Base-by-base conservation (phyloP, 2,113 vertebrate species). In the Chelonoidis abingdonii region DNA sequence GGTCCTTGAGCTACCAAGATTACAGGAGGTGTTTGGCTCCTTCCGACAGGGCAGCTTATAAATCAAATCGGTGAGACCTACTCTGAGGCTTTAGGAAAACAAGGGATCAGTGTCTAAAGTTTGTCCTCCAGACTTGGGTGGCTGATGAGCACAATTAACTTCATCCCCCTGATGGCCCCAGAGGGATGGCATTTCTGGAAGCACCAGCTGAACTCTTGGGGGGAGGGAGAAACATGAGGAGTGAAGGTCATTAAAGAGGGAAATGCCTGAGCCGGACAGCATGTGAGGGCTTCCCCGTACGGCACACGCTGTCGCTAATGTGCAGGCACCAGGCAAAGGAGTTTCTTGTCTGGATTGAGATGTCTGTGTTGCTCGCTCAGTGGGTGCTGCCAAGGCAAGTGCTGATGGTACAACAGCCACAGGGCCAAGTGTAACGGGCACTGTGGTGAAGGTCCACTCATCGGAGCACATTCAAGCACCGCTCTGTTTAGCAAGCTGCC, bases 21-120 rank as follows among this genome's bases (percentile, higher is more conserved):
- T 69, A 75, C 1, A 8, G 93, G 92, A 97, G 84, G 41, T 41
- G 29, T 94, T 95, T 89, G 84, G 50, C 49, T 92, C 93, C 89
- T 38, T 80, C 12, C 83, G 12, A 47, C 24, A 78, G 38, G 75
- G 75, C 75, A 47, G 52, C 91, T 95, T 89, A 89, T 97, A 97
- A 96, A 95, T 96, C 82, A 89, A 17, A 49, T 38, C 0, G 1
- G 54, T 91, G 84, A 44, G 44, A 78, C 75, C 41, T 22, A 25
- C 65, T 21, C 65, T 38, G 65, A 38, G 65, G 50, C 29, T 25
- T 81, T 94, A 81, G 80, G 75, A 75, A 54, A 54, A 41, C 47
- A 19, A 93, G 87, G 59, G 89, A 14, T 12, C 8, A 1, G 8
- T 85, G 86, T 9, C 72, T 79, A 84, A 87, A 69, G 21, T 4